A percentile compares a stretch with the other conserved stretches of the same genome.
Evolutionary conservation across 2,888 invertebrate species (phyloP).

Genomic region (Chrysolina americana): DNA sequence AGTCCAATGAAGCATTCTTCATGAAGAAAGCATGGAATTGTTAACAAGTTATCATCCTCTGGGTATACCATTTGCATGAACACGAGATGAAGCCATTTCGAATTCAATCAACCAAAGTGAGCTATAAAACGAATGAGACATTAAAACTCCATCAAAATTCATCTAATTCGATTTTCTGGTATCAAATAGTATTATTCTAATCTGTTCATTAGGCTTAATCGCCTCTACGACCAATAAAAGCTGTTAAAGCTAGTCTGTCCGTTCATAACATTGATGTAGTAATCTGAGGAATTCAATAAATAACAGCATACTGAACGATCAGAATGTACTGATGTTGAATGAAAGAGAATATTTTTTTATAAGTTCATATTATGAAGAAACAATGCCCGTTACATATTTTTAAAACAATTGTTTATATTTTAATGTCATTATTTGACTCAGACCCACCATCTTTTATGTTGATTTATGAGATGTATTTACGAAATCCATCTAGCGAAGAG

Average conservation of each 20-base stretch:
- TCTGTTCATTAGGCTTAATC: conserved; percentile 7
- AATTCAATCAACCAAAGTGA: conserved; percentile 4
- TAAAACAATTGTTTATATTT: too few species aligned
- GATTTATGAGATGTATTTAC: too few species aligned
- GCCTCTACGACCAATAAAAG: neutral
- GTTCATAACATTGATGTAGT: conserved; percentile 3
- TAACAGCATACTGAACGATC: neutral
- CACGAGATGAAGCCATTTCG: conserved; percentile 9
- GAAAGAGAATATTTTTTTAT: too few species aligned
- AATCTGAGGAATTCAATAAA: conserved; percentile 2
- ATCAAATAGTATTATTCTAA: neutral
- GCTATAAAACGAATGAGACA: conserved; percentile 17
- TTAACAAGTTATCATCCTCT: neutral
- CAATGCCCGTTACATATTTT: too few species aligned
- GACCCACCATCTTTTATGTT: too few species aligned
- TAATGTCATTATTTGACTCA: too few species aligned
- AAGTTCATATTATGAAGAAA: too few species aligned
- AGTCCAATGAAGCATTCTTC: neutral
- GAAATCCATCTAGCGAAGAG: neutral
- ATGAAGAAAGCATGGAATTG: too few species aligned
- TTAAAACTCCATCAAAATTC: conserved; percentile 15
- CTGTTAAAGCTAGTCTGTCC: neutral
- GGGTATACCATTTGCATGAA: neutral
- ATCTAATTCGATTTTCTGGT: conserved; percentile 13
- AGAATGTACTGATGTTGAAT: too few species aligned